Conservation (phyloP, 2,797 vertebrate species). For the Centroberyx gerrardi region DNA sequence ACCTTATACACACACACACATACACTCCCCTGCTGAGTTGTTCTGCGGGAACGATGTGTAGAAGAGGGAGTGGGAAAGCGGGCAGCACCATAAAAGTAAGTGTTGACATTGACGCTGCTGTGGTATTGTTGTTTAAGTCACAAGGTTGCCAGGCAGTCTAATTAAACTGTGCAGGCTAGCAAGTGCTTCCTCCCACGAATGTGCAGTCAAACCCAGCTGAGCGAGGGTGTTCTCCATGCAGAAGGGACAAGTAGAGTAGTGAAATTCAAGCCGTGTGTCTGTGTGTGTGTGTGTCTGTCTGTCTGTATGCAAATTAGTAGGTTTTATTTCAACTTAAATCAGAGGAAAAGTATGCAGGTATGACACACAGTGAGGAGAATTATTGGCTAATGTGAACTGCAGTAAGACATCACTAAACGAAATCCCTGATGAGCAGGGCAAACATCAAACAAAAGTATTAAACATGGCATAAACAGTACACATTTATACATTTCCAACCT, state of each 20-base stretch:
- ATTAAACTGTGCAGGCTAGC: conserved; percentile 63
- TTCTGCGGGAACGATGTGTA: neutral
- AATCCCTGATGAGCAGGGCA: too few species aligned
- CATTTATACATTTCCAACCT: too few species aligned
- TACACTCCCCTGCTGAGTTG: neutral
- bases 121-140: conserved; percentile 69
- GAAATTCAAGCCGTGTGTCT: neutral
- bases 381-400: too few species aligned
- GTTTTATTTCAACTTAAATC: too few species aligned
- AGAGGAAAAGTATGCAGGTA: too few species aligned
- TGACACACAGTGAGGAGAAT: too few species aligned
- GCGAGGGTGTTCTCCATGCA: conserved; percentile 28
- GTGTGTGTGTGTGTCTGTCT: too few species aligned
- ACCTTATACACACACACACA: conserved; percentile 16
- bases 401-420: too few species aligned
- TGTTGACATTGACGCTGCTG: conserved; percentile 54
- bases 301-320: too few species aligned
- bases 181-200: conserved; percentile 46
- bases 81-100: conserved; percentile 43
- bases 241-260: neutral
- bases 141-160: conserved; percentile 64
- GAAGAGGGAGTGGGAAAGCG: conserved; percentile 30
- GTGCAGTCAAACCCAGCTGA: conserved; percentile 41
- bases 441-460: too few species aligned
- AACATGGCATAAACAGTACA: too few species aligned